Conservation (phyloP, 2,113 vertebrate species). For the Thalassarche chlororhynchos region DNA sequence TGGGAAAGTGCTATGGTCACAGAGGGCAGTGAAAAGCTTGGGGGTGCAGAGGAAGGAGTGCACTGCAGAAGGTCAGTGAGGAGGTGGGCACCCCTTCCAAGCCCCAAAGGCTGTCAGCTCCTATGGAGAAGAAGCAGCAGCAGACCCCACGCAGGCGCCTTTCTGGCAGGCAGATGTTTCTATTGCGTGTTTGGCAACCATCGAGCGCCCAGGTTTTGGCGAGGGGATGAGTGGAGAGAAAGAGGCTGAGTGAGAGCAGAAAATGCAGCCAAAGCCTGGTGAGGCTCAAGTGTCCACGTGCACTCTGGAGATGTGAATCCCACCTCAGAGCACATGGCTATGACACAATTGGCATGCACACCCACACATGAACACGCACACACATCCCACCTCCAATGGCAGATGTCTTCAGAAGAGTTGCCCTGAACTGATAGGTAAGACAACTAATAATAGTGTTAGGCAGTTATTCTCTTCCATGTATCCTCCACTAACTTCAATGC, state of each 20-base stretch:
- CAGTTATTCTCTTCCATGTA: background rate
- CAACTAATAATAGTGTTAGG: background rate
- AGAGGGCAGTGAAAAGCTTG: background rate
- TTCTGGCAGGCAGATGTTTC: constrained; percentile 3
- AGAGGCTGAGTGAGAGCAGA: background rate
- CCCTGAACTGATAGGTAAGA: background rate
- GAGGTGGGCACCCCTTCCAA: background rate
- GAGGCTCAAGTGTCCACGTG: background rate
- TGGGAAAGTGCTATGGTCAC: background rate
- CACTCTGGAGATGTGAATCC: background rate
- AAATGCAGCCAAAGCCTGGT: background rate
- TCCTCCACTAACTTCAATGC: background rate
- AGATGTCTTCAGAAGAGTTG: background rate
- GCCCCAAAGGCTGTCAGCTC: background rate
- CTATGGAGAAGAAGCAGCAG: background rate
- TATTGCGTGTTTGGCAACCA: background rate
- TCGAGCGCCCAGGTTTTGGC: background rate
- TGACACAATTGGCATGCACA: too few relatives aligned
- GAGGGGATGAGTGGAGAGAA: background rate
- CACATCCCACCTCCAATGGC: background rate
- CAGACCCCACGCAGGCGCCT: background rate
- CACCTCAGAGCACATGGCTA: background rate
- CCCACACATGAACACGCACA: background rate
- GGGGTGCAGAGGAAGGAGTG: background rate
- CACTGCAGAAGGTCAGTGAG: fast-evolving